A percentile compares a stretch with the other conserved stretches of the same genome.
Evolutionary conservation across 2,888 invertebrate species (phyloP).

Genomic region (Actias luna): DNA sequence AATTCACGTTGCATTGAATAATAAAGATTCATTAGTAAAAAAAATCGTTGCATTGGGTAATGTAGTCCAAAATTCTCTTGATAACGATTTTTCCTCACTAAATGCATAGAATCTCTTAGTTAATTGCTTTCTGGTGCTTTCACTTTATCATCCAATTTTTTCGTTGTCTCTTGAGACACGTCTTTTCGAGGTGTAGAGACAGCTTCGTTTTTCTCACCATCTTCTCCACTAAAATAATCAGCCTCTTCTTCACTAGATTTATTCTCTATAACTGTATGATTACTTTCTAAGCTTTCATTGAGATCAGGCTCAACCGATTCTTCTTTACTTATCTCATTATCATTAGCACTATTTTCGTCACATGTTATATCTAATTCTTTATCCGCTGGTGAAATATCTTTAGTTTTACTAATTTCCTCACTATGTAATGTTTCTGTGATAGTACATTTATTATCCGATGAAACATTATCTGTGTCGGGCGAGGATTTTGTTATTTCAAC

Average conservation of each 20-base stretch:
- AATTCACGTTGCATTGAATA: neutral
- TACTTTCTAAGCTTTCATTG: constrained; percentile 64
- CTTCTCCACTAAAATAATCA: constrained; percentile 34
- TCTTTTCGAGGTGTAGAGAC: constrained; percentile 39
- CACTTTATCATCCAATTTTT: constrained; percentile 43
- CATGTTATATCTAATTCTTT: neutral
- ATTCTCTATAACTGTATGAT: constrained; percentile 67
- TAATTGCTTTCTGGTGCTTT: constrained; percentile 48
- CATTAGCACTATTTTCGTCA: neutral
- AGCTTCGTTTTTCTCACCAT: constrained; percentile 28
- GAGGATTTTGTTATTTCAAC: no score
- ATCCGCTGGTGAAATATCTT: neutral
- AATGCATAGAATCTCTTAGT: constrained; percentile 52
- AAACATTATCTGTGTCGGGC: neutral
- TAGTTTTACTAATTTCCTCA: neutral
- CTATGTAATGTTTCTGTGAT: neutral
- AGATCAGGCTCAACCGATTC: constrained; percentile 46
- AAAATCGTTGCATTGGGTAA: neutral
- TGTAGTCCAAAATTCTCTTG: constrained; percentile 1
- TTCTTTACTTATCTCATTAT: neutral
- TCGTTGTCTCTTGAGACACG: constrained; percentile 37
- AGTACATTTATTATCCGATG: constrained; percentile 10
- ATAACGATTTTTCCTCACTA: constrained; percentile 31
- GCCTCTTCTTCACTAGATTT: constrained; percentile 48
- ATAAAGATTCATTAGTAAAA: neutral